These are phyloP conservation scores for Lucilia sericata DNA, from an alignment of 1,140 invertebrate species.

Conservation along the genomic window DNA sequence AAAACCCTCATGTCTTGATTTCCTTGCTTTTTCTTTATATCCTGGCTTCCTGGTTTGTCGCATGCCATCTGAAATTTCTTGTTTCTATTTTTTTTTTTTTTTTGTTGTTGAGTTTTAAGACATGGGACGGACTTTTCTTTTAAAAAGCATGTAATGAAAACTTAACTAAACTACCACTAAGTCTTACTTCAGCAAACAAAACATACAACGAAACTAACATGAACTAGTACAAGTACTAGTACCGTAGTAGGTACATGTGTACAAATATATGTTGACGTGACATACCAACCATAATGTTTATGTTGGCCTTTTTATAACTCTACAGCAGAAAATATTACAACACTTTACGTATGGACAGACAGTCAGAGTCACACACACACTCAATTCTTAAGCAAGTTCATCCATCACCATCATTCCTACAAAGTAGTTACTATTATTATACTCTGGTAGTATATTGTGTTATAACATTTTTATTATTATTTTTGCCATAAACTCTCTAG, in stretches of 20 bases:
- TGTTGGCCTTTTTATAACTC: constrained; percentile 33
- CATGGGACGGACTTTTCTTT: neutral
- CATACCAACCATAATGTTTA: constrained; percentile 43
- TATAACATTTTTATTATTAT: constrained; percentile 41
- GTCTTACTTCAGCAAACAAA: neutral
- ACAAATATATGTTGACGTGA: constrained; percentile 23
- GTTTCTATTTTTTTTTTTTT: neutral
- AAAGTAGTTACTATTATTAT: neutral
- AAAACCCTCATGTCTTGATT: neutral
- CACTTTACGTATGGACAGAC: neutral
- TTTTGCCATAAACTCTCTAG: constrained; percentile 25
- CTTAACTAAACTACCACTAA: neutral
- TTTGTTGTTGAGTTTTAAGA: neutral
- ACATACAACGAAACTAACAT: no score
- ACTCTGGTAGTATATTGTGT: neutral
- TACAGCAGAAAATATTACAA: constrained; percentile 3
- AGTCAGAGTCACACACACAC: neutral
- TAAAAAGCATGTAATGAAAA: constrained; percentile 14
- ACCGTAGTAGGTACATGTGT: no score
- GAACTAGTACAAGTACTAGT: no score
- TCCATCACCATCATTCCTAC: neutral
- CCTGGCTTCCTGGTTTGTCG: constrained; percentile 39
- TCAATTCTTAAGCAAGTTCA: neutral
- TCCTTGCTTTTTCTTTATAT: neutral
- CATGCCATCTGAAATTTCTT: constrained; percentile 29